Base-by-base conservation (phyloP, 2,797 vertebrate species). In the Apodemus agrarius region DNA sequence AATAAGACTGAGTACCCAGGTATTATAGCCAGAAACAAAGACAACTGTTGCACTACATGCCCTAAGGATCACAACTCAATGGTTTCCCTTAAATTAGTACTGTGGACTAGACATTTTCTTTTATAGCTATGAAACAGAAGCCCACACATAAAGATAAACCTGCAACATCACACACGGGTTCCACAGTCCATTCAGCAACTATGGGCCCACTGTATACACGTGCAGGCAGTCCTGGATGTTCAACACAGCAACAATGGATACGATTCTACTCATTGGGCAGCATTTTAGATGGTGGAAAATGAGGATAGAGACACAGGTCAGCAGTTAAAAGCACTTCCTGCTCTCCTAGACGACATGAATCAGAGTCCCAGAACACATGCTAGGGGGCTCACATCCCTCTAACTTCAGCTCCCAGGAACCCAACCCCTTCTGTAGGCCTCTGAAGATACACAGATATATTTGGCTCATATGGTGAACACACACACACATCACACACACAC, bases 121-220 rank as follows among this genome's bases (percentile, higher is more conserved):
- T 72, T 37, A 21, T 72, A 72, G 17, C 37, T 57, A 31, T 72
- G 74, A 88, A 93, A 92, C 29, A 86, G 95, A 96, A 90, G 34
- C 4, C 52, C 9, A n/a, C 34, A 94, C n/a, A 4, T 86, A 57
- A 86, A 40, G 93, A 94, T 75, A 86, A 96, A 83, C 26, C 86
- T 43, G 88, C 57, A 59, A 67, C 76, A 54, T 17, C 12, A 24
- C 57, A 4, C 40, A 88, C 7, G 63, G 76, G 7, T 83, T 81
- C n/a, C 81, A 11, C 83, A 29, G 79, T n/a, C 83, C 81, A 92
- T 78, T 94, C 49, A 82, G 49, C 9, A 91, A 85, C 34, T 87
- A 79, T n/a, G 67, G 57, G 78, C 21, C 72, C 26, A 87, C 75
- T 22, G 57, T 1, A 59, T 13, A 65, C 43, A 69, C 7, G 2